Evolutionary conservation across 2,113 vertebrate species (phyloP), one percentile per base, ranked within the genome.

Genomic region (Electrona antarctica): DNA sequence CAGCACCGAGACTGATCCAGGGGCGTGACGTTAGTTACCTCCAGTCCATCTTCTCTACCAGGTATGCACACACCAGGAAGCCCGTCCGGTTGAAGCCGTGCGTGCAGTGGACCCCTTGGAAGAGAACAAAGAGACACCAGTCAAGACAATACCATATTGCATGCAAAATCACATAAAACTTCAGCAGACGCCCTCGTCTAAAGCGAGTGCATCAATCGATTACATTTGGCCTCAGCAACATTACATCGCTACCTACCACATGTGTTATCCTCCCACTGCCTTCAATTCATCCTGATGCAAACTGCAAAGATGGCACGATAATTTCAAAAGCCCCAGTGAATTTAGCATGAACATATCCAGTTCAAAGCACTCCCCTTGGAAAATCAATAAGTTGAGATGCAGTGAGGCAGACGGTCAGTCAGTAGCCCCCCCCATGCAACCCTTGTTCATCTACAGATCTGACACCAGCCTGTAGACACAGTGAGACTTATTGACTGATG

Each of bases 11-110:
- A 59, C n/a, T 51, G 51, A 57, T n/a, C 0, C 21, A 45, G 48
- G 8, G 7, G 28, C 56, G 62, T 41, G 33, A 41, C 33, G 33
- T 41, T 9, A 49, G 60, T 88, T 95, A 99, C 98, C 98, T 99
- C 98, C 97, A 99, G 91, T 99, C 97, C 96, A 98, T 91, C 86
- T 98, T 99, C 90, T 97, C 96, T 3, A 99, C 97, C 92, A 99
- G 92, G 93, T 96, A 99, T 73, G 96, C 96, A 94, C 96, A 98
- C 87, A 99, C 96, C 82, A 99, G 95, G 89, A 99, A 99, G 80
- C 98, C 97, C 21, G 98, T 99, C 71, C 97, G 94, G 71, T 99
- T 99, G 91, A 99, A 99, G 85, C 98, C 97, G 85, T 99, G 97
- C 1, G 97, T 99, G 90, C 98, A 99, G 86, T 99, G 98, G 87